Evolutionary conservation across 2,888 invertebrate species (phyloP), one percentile per base, ranked within the genome.

Genomic region (Orthosia cruda): DNA sequence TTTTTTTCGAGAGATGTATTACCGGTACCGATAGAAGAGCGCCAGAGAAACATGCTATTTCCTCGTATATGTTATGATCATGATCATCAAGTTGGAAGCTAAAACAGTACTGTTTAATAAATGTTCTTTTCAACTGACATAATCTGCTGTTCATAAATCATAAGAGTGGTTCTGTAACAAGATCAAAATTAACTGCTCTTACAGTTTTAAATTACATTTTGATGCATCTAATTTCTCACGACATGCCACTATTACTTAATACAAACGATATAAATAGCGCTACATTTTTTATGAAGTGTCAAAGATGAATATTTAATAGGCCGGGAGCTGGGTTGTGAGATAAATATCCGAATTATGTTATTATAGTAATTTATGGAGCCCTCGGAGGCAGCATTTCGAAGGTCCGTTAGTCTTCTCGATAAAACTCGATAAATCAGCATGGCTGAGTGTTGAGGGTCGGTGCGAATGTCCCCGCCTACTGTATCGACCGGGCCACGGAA

Each of bases 301-400:
- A 75, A 73, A 66, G 68, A 86, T 87, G 77, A 74, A 77, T 83
- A 84, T 79, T 84, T 87, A 81, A 81, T 71, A 67, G 71, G 63
- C 59, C 58, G 49, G 61, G 73, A 78, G 77, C 55, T 59, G 54
- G 32, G 63, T 71, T 40, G 61, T 23, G 58, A 71, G 57, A 61
- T 80, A 66, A 74, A 70, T 74, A 64, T 69, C 59, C 61, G 49
- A 85, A 88, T 88, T 86, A 81, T 87, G 84, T 85, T 77, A 86
- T 87, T 88, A 87, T 68, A 83, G 83, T 72, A 80, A 85, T 87
- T 86, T 87, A 80, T 77, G 12, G 65, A 69, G 62, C 77, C 77
- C 74, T 71, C 15, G 70, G 59, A 81, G 82, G 80, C 73, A 69
- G 64, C 61, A 76, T 85, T 85, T 76, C 67, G 73, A 83, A 72